phyloP scores from a whole-genome alignment of 2,888 invertebrate genomes.

The Stictocephala bisonia region DNA sequence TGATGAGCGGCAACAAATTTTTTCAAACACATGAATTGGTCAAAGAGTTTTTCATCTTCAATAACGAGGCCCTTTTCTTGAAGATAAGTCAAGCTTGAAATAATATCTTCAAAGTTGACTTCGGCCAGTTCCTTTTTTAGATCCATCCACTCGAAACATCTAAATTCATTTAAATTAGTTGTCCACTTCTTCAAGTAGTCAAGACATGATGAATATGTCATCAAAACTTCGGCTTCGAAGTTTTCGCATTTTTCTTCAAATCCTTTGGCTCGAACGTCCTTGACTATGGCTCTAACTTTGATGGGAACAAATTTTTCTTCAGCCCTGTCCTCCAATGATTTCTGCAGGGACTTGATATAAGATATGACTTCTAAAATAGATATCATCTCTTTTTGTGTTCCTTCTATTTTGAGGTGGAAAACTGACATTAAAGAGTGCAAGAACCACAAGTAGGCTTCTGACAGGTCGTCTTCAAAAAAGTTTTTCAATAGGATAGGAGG shows the following conservation, averaged over 20 bases:
- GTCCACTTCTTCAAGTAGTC: slow-evolving; percentile 31
- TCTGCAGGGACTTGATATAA: too few relatives aligned
- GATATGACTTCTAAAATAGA: slow-evolving; percentile 23
- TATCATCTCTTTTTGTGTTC: slow-evolving; percentile 15
- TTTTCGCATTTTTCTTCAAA: too few relatives aligned
- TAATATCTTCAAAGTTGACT: too few relatives aligned
- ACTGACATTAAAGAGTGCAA: slow-evolving; percentile 51
- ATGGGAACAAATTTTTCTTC: too few relatives aligned
- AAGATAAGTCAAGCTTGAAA: background rate
- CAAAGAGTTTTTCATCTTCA: slow-evolving; percentile 32
- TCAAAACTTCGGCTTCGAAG: slow-evolving; percentile 5
- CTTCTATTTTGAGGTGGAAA: slow-evolving; percentile 18
- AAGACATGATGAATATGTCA: slow-evolving; percentile 25
- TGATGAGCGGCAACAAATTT: background rate
- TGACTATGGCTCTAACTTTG: too few relatives aligned
- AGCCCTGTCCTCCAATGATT: too few relatives aligned
- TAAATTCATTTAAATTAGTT: background rate
- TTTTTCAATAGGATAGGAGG: too few relatives aligned
- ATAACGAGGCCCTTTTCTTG: background rate
- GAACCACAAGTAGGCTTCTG: too few relatives aligned
- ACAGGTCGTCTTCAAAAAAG: too few relatives aligned
- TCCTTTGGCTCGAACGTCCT: too few relatives aligned
- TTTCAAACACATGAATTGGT: slow-evolving; percentile 13
- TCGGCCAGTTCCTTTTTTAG: too few relatives aligned
- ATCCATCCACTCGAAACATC: too few relatives aligned